Conservation (phyloP, 2,797 vertebrate genomes). For the Gambusia yucatana region DNA sequence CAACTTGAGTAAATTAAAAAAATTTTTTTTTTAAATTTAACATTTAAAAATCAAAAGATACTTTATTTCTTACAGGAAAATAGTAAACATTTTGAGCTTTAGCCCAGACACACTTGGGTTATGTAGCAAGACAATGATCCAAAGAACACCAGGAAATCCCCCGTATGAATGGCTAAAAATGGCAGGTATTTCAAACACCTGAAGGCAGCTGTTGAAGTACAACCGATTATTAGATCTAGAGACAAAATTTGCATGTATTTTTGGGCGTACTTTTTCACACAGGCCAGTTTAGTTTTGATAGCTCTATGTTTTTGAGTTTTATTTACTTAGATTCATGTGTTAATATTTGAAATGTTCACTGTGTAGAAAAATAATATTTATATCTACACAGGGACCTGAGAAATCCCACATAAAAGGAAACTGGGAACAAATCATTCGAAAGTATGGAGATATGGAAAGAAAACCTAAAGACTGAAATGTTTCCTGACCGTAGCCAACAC, state of each 20-base stretch:
- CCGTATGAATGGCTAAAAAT: neutral
- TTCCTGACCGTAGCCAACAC: neutral
- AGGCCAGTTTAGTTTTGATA: neutral
- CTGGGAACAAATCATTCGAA: neutral
- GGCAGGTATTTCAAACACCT: neutral
- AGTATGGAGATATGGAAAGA: neutral
- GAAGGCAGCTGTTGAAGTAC: neutral
- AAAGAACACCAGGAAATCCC: neutral
- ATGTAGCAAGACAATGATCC: too few species aligned
- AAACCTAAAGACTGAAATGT: neutral
- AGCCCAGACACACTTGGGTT: neutral
- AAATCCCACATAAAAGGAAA: neutral
- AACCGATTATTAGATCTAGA: neutral
- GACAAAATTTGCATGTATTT: neutral
- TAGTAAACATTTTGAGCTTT: neutral
- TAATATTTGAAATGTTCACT: neutral
- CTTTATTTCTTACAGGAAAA: neutral
- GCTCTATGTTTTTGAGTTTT: neutral
- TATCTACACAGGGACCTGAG: neutral
- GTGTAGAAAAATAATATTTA: neutral
- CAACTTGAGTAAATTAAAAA: neutral
- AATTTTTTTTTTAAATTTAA: neutral
- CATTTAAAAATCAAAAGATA: neutral
- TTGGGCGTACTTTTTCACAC: neutral
- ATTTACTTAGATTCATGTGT: neutral